Percentiles rank a stretch among this genome's conserved stretches.
Evolutionary conservation across 1,140 invertebrate species (phyloP).

Genomic region (Trachymyrmex septentrionalis): DNA sequence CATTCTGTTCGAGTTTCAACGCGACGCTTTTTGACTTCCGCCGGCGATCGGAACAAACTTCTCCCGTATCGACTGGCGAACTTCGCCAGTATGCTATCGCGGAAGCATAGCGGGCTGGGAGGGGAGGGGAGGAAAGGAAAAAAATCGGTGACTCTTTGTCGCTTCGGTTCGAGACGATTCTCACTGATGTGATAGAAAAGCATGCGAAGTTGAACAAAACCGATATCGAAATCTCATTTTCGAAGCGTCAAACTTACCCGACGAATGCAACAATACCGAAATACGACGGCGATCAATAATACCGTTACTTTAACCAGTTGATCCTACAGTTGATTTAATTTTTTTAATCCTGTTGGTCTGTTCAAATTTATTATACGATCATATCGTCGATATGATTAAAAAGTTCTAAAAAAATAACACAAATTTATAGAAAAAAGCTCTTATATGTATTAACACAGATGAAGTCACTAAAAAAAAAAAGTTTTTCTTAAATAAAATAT

Average conservation of each 20-base stretch:
- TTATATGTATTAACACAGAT: too few species aligned
- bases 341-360: neutral
- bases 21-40: constrained; percentile 59
- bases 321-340: neutral
- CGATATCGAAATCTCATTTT: constrained; percentile 62
- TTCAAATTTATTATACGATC: too few species aligned
- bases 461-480: too few species aligned
- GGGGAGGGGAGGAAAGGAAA: neutral
- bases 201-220: constrained; percentile 44
- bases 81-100: constrained; percentile 34
- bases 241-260: constrained; percentile 41
- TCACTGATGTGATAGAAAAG: constrained; percentile 59
- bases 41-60: constrained; percentile 50
- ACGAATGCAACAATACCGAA: constrained; percentile 43
- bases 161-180: constrained; percentile 62
- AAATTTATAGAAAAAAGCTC: too few species aligned
- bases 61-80: constrained; percentile 46
- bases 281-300: constrained; percentile 41
- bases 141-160: constrained; percentile 53
- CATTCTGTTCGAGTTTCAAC: constrained; percentile 52
- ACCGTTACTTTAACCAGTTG: neutral
- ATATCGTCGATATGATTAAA: too few species aligned
- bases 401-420: too few species aligned
- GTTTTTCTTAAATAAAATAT: too few species aligned
- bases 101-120: neutral